Base-by-base conservation (phyloP, 2,888 invertebrate species). In the Pyralis farinalis region DNA sequence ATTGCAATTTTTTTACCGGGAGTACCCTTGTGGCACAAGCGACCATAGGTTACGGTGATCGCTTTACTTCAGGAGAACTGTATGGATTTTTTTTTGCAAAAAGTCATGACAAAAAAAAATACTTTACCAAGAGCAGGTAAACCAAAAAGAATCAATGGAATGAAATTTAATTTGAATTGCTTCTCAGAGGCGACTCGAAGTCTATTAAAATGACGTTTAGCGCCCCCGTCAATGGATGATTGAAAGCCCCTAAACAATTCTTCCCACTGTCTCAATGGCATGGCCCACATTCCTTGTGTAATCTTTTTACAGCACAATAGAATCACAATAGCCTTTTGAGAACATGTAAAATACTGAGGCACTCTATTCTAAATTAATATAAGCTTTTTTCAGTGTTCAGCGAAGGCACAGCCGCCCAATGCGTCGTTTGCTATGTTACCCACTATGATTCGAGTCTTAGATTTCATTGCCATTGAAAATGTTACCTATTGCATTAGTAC, bases 131-230 rank as follows among this genome's bases (percentile, higher is more conserved):
- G 46, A 50, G 60, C 77, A 79, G 77, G 78, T 80, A 84, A 62
- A 59, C 63, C 59, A 47, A 46, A 54, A 56, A 61, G 49, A 67
- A 55, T 73, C 64, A 77, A 78, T 68, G 68, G 72, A 44, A 73
- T 63, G 63, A 72, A 77, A 79, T 73, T 69, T 63, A 71, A 76
- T 68, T 72, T 67, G 77, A 73, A 81, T 76, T 63, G 67, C 74
- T 81, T 77, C 71, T 72, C 36, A 46, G 67, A 77, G 87, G 87
- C 87, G 88, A 87, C 87, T 64, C 56, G 42, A 54, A 85, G 88
- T 87, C 88, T 88, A 87, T 88, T 87, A 87, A 88, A 87, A 71
- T 82, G 73, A 63, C 73, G 68, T 86, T 86, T 83, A 81, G 85
- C 85, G 82, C 84, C 81, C 70, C 16, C 59, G 67, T 84, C 80